These are phyloP conservation scores for Oenanthe melanoleuca DNA, from an alignment of 2,113 vertebrate species.

Conservation along the genomic window DNA sequence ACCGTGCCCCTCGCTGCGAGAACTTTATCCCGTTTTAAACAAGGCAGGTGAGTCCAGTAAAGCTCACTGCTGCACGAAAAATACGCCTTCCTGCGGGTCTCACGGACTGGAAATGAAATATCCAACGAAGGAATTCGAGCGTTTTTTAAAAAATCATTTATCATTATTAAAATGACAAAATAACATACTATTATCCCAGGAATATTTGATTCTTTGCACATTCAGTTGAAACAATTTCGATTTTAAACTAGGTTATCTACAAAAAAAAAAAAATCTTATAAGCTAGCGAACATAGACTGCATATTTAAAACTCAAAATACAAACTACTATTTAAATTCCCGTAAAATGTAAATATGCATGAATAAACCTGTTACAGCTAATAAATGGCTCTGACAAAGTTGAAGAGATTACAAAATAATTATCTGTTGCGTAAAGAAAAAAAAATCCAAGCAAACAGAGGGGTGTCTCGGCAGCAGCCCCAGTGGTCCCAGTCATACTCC, in stretches of 20 bases:
- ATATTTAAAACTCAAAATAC: slow-evolving; percentile 41
- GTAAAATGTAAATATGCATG: slow-evolving; percentile 40
- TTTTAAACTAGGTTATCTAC: slow-evolving; percentile 17
- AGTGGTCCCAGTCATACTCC: neutral
- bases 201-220: slow-evolving; percentile 53
- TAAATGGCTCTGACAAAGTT: slow-evolving; percentile 28
- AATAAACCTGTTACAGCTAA: slow-evolving; percentile 43
- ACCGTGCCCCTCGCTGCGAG: neutral
- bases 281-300: neutral
- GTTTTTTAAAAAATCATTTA: slow-evolving; percentile 59
- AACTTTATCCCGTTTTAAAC: neutral
- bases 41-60: neutral
- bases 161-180: slow-evolving; percentile 72
- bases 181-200: slow-evolving; percentile 52
- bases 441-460: neutral
- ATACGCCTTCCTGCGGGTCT: neutral
- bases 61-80: neutral
- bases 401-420: slow-evolving; percentile 44
- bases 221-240: slow-evolving; percentile 50
- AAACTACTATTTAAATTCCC: slow-evolving; percentile 28
- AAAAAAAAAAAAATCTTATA: neutral
- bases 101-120: neutral
- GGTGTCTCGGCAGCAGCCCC: neutral
- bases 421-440: neutral
- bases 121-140: slow-evolving; percentile 51